Evolutionary conservation across 53 echinoderm and acorn worm genomes (phyloP).

Genomic region (Echinarachnius parma): DNA sequence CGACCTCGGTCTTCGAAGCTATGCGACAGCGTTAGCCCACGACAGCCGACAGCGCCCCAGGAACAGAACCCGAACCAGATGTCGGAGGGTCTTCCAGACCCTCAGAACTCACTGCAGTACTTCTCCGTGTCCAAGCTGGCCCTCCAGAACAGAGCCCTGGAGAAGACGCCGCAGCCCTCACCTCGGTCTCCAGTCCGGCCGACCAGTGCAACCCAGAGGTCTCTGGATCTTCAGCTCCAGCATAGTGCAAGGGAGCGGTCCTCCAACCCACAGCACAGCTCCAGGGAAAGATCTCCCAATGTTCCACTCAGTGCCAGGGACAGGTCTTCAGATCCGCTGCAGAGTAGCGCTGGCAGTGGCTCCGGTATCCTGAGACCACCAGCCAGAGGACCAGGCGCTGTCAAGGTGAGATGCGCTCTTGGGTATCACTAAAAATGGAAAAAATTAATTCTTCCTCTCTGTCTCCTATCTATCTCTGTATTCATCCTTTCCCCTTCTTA

Average conservation of each 20-base stretch:
- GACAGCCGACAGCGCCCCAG: neutral
- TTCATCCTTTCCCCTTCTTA: too few species aligned
- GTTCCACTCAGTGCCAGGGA: too few species aligned
- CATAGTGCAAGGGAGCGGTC: neutral
- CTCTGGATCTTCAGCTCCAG: too few species aligned
- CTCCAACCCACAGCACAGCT: neutral
- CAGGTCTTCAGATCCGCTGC: neutral
- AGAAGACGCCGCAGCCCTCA: conserved; percentile 28
- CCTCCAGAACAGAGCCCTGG: conserved; percentile 42
- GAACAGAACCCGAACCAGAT: conserved; percentile 47
- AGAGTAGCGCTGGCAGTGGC: neutral
- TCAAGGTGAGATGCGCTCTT: conserved; percentile 24
- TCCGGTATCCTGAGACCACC: neutral
- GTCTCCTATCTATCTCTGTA: too few species aligned
- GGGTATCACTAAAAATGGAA: too few species aligned
- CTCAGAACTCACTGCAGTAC: conserved; percentile 49
- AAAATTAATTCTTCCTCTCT: too few species aligned
- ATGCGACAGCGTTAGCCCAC: conserved; percentile 1
- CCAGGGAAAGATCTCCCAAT: too few species aligned
- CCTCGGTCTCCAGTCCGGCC: neutral
- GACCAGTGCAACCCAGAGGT: neutral
- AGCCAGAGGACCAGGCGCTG: neutral
- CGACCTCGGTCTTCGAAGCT: neutral
- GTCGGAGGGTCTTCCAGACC: conserved; percentile 44
- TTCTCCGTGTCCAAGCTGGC: conserved; percentile 67